Base-by-base conservation (phyloP, 1,140 invertebrate species). In the Ridgeia piscesae region DNA sequence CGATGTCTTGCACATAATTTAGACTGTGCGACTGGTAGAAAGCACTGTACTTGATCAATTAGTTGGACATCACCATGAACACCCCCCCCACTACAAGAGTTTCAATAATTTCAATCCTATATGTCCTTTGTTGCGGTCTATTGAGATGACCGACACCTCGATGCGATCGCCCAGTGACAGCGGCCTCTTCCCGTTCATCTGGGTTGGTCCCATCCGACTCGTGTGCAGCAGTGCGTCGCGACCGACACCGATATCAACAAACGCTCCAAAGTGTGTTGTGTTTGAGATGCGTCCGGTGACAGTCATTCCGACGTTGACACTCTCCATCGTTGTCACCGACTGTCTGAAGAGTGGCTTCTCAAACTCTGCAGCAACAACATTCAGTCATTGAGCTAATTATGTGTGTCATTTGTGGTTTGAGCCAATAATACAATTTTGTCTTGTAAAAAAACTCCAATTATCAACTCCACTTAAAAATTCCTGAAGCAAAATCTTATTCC, bases 181-280 rank as follows among this genome's bases (percentile, higher is more conserved):
- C 0, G 94, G 96, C 27, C 96, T 94, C n/a, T 96, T 92, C 6
- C 93, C 92, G 0, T 88, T 58, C 48, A 33, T 93, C 34, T 91
- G 77, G 11, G 35, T 90, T 48, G 89, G 89, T 35, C 89, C 93
- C 94, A 95, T 95, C 42, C 94, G 93, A 91, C 93, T 95, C 88
- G 35, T 96, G 93, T 98, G 98, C 89, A 99, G 97, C 33, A 99
- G 96, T 0, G 97, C 98, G 95, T 97, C 96, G 89, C 95, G 96
- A 6, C 97, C 97, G 0, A 99, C 97, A 0, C 98, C 98, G 93
- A 98, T 97, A 95, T 99, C 98, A 6, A 99, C 97, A 96, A 99
- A 99, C 88, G 97, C 97, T 31, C 98, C 98, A 95, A 99, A 99
- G 93, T 98, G 97, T 0, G 98, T 98, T 0, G 98, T 97, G 95